A percentile compares a stretch with the other conserved stretches of the same genome.
These are phyloP conservation scores for Pterois miles DNA, from an alignment of 2,797 vertebrate species.

Conservation along the genomic window DNA sequence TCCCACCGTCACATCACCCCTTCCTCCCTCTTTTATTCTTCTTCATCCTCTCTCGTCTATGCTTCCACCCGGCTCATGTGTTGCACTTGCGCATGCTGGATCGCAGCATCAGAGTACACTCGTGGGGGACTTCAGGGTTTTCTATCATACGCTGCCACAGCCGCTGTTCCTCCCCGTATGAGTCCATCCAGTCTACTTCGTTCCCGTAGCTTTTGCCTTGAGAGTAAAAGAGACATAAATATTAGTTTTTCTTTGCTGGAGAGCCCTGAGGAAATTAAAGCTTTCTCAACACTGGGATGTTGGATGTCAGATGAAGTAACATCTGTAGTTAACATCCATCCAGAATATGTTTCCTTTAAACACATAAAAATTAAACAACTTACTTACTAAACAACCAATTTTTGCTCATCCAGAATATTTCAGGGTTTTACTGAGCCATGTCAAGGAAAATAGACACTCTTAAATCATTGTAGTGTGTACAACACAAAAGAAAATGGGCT, in stretches of 20 bases:
- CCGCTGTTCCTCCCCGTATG: conserved; percentile 91
- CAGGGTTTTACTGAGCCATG: background rate
- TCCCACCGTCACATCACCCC: conserved; percentile 5
- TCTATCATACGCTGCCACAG: conserved; percentile 96
- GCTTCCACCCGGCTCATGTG: conserved; percentile 71
- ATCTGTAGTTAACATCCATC: background rate
- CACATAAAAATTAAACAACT: background rate
- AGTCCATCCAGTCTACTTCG: conserved; percentile 96
- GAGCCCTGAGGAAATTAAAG: conserved; percentile 2
- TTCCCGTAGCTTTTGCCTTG: conserved; percentile 92
- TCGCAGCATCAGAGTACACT: conserved; percentile 93
- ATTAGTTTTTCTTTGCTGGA: conserved; percentile 22
- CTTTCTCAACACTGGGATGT: background rate
- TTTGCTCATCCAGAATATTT: background rate
- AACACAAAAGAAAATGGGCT: conserved; percentile 7
- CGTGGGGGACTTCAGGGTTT: conserved; percentile 89
- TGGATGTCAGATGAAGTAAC: background rate
- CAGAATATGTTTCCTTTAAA: background rate
- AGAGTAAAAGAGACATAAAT: conserved; percentile 7
- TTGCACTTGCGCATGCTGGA: conserved; percentile 91
- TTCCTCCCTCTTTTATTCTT: conserved; percentile 2
- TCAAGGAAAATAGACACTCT: background rate
- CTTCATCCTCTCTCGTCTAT: conserved; percentile 10
- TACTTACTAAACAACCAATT: too few relatives aligned
- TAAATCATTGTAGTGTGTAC: background rate